Evolutionary conservation across 2,113 vertebrate genomes (phyloP).

Genomic region (Ammodytes marinus): DNA sequence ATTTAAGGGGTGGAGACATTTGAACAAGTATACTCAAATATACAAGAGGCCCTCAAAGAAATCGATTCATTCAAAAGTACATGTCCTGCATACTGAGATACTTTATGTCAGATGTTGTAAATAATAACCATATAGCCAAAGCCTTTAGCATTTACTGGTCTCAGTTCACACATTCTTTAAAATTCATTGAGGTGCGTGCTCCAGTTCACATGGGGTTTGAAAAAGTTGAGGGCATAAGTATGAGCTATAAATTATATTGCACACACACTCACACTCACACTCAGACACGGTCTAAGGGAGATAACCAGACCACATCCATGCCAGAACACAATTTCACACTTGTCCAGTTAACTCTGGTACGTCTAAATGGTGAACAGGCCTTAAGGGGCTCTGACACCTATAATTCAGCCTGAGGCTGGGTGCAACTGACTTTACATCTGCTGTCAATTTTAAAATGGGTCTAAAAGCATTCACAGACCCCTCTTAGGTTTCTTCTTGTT

Average conservation of each 20-base stretch:
- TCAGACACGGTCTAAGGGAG: slow-evolving; percentile 9
- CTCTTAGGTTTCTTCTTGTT: slow-evolving; percentile 13
- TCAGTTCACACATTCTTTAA: not conserved
- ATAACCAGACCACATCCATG: slow-evolving; percentile 43
- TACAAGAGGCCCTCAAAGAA: not conserved
- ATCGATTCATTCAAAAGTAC: not conserved
- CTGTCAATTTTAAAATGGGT: slow-evolving; percentile 49
- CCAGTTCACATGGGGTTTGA: slow-evolving; percentile 8
- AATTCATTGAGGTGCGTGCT: slow-evolving; percentile 11
- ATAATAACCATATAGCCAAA: slow-evolving; percentile 14
- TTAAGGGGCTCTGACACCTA: slow-evolving; percentile 55
- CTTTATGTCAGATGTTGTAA: slow-evolving; percentile 5
- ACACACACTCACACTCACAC: slow-evolving; percentile 4
- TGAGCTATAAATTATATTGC: not conserved
- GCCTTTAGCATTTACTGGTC: slow-evolving; percentile 23
- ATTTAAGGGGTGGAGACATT: not conserved
- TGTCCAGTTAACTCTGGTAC: slow-evolving; percentile 60
- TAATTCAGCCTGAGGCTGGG: slow-evolving; percentile 53
- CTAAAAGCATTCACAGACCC: slow-evolving; percentile 33
- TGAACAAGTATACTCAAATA: not conserved
- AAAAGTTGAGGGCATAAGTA: not conserved
- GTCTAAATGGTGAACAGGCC: slow-evolving; percentile 67
- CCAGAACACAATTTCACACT: slow-evolving; percentile 78
- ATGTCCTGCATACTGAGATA: not conserved
- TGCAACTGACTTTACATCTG: slow-evolving; percentile 66